A percentile compares a stretch with the other conserved stretches of the same genome.
phyloP scores from a whole-genome alignment of 2,797 vertebrate genomes.

The Peromyscus aztecus region DNA sequence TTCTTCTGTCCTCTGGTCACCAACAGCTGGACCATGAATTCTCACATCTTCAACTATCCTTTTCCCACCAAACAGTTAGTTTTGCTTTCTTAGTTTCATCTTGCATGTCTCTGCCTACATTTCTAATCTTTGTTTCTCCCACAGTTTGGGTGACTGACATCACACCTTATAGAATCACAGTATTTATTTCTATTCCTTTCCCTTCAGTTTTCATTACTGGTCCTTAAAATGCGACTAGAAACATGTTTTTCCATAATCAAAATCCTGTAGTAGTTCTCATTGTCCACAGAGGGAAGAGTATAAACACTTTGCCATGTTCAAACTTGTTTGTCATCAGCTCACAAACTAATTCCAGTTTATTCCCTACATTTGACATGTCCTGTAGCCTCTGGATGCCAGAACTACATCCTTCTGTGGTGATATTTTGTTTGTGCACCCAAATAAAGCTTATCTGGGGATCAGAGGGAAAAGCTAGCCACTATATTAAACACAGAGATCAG shows the following conservation, averaged over 20 bases:
- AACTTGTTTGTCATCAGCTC: neutral
- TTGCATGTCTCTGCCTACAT: neutral
- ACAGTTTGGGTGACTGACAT: neutral
- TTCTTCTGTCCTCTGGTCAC: neutral
- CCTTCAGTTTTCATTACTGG: neutral
- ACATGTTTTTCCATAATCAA: neutral
- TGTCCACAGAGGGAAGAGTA: neutral
- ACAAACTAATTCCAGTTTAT: neutral
- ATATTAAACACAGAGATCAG: too few relatives aligned
- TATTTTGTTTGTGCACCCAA: too few relatives aligned
- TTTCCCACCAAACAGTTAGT: neutral
- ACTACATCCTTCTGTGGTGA: neutral
- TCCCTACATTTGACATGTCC: neutral
- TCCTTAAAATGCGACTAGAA: neutral
- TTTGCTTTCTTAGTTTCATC: neutral
- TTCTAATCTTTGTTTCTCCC: neutral
- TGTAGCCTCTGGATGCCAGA: neutral
- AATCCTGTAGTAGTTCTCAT: neutral
- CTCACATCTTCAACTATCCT: neutral
- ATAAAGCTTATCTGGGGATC: too few relatives aligned
- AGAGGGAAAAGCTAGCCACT: too few relatives aligned
- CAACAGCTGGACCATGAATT: neutral
- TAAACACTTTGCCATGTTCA: neutral
- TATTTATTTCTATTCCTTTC: neutral
- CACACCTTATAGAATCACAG: neutral